Base-by-base conservation (phyloP, 37 sponge, comb jelly and placozoan genomes). In the Spongia lamella region DNA sequence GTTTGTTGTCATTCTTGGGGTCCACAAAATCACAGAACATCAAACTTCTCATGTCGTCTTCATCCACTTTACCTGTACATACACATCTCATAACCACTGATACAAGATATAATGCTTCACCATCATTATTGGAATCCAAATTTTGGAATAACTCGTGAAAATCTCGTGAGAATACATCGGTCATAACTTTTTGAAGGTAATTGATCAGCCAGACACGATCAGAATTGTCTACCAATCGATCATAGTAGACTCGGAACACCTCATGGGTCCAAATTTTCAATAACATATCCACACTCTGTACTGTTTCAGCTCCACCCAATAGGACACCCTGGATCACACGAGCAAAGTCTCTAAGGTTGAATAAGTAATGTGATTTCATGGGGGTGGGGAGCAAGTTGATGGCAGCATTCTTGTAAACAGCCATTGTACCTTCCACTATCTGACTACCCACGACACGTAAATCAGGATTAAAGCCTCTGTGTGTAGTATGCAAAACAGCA, bases 21-120 rank as follows among this genome's bases (percentile, higher is more conserved):
- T 97, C 95, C 29, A 88, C 81, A 79, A 94, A 97, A 76, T 97
- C 94, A 76, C 98, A 97, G 77, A 91, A 97, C 86, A 97, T 86
- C 75, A 97, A 83, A 77, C 89, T 88, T 5, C 93, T 66, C 27
- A 97, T 65, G 63, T 97, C 95, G 77, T 97, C 98, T 47, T 94
- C 95, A 56, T 92, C 90, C 5, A 96, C 93, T 21, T 75, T 58
- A 21, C 90, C 90, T 89, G 62, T n/a, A 25, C 51, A 43, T 38
- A 72, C n/a, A 58, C 3, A 34, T 40, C 58, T 16, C 47, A 75
- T 20, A 58, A 3, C 17, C 4, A 31, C 29, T 36, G 34, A 36
- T 9, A 20, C 34, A 64, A 4, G 19, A 61, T 61, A 6, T 34
- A 61, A 51, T 25, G 25, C 22, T 74, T 51, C 63, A 83, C 95